A percentile compares a stretch with the other conserved stretches of the same genome.
Evolutionary conservation across 1,140 invertebrate species (phyloP).

Genomic region (Akabosia matsudoensis): DNA sequence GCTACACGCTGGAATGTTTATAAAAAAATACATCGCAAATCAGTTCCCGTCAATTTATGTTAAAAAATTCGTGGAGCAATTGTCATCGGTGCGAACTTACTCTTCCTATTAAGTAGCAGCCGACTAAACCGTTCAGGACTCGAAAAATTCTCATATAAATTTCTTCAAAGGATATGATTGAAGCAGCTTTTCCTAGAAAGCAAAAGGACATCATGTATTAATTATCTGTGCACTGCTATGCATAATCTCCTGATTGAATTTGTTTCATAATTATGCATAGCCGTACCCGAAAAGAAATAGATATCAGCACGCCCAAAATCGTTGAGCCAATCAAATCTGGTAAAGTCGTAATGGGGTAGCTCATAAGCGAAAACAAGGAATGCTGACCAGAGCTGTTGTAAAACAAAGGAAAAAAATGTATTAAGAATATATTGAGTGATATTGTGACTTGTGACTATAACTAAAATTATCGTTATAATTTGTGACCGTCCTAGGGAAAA

Average conservation of each 20-base stretch:
- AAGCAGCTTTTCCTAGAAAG: background rate
- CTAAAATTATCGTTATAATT: too few species aligned
- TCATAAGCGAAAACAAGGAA: background rate
- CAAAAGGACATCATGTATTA: too few species aligned
- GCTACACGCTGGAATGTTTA: background rate
- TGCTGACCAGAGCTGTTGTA: background rate
- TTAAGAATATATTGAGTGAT: background rate
- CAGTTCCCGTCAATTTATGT: too few species aligned
- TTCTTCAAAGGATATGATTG: background rate
- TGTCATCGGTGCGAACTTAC: background rate
- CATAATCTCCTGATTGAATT: background rate
- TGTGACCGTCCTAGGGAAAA: too few species aligned
- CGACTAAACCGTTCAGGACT: background rate
- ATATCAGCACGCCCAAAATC: background rate
- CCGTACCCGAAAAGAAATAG: background rate
- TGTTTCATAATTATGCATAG: background rate
- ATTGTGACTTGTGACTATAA: too few species aligned
- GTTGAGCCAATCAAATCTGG: background rate
- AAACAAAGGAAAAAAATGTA: background rate
- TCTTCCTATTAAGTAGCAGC: background rate
- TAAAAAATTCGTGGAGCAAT: background rate
- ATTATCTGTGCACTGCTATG: too few species aligned
- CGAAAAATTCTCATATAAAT: background rate
- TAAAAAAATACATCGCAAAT: too few species aligned
- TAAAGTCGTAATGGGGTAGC: slow-evolving; percentile 1